Evolutionary conservation across 2,888 invertebrate species (phyloP).

Genomic region (Eurois occulta): DNA sequence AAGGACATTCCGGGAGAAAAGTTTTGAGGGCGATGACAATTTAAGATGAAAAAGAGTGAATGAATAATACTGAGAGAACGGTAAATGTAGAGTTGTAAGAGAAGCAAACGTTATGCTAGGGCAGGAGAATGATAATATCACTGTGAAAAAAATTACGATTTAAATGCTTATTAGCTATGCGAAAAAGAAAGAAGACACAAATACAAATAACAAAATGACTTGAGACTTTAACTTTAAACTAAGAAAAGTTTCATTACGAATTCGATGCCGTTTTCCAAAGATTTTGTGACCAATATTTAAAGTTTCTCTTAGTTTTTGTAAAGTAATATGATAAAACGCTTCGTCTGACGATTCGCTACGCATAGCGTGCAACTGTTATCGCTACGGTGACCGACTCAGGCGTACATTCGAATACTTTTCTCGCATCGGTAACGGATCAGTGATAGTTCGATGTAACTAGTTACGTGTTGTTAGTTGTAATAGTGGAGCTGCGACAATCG

Average conservation of each 20-base stretch:
- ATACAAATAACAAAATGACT: not conserved
- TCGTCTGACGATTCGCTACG: constrained; percentile 66
- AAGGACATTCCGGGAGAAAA: no score
- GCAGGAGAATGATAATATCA: not conserved
- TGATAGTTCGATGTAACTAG: constrained; percentile 52
- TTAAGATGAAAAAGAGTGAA: not conserved
- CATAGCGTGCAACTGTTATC: constrained; percentile 70
- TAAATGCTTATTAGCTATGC: not conserved
- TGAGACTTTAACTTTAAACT: constrained; percentile 2
- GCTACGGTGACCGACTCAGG: constrained; percentile 59
- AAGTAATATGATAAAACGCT: constrained; percentile 49
- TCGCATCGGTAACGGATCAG: constrained; percentile 48
- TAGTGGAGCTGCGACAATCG: constrained; percentile 54
- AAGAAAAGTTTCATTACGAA: constrained; percentile 8
- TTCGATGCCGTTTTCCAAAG: not conserved
- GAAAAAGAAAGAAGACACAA: not conserved
- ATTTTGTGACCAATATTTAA: constrained; percentile 22
- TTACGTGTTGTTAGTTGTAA: constrained; percentile 59
- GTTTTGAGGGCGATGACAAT: not conserved
- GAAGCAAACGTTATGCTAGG: not conserved
- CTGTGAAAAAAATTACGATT: not conserved
- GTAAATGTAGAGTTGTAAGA: not conserved
- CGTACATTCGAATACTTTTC: constrained; percentile 63
- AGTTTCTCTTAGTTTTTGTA: constrained; percentile 28
- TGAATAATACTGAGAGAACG: not conserved